These are phyloP conservation scores for Laupala kohalensis DNA, from an alignment of 1,140 invertebrate species.

Conservation along the genomic window DNA sequence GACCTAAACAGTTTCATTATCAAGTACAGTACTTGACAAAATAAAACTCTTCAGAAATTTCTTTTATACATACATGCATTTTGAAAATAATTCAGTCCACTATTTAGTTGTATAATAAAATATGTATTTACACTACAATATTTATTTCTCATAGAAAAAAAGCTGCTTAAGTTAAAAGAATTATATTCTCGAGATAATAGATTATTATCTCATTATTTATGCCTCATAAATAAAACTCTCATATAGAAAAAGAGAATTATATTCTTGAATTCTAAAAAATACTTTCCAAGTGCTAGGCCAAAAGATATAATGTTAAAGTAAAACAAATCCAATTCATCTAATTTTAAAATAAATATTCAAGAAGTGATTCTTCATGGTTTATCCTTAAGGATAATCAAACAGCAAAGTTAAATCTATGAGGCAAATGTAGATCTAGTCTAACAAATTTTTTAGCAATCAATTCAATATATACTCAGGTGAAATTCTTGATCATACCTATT, in stretches of 20 bases:
- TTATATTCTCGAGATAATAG: neutral
- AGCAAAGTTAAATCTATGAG: too few species aligned
- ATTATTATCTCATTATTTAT: neutral
- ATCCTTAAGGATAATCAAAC: too few species aligned
- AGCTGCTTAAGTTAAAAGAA: neutral
- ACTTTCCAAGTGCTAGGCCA: neutral
- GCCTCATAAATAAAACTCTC: neutral
- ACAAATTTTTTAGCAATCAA: too few species aligned
- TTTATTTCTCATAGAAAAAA: neutral
- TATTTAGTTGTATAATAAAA: neutral
- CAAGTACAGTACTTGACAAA: too few species aligned
- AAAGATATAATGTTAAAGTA: neutral
- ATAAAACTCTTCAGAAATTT: too few species aligned
- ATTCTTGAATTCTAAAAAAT: neutral
- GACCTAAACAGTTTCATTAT: too few species aligned
- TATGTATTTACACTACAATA: neutral
- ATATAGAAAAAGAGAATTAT: neutral
- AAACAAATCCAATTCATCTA: neutral
- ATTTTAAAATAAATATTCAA: neutral
- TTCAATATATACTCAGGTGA: too few species aligned
- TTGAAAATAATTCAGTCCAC: neutral
- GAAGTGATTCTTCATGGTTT: too few species aligned
- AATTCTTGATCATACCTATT: too few species aligned
- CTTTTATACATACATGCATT: too few species aligned
- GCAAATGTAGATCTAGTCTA: too few species aligned